These are phyloP conservation scores for Xiphias gladius DNA, from an alignment of 2,113 vertebrate species.

Conservation along the genomic window DNA sequence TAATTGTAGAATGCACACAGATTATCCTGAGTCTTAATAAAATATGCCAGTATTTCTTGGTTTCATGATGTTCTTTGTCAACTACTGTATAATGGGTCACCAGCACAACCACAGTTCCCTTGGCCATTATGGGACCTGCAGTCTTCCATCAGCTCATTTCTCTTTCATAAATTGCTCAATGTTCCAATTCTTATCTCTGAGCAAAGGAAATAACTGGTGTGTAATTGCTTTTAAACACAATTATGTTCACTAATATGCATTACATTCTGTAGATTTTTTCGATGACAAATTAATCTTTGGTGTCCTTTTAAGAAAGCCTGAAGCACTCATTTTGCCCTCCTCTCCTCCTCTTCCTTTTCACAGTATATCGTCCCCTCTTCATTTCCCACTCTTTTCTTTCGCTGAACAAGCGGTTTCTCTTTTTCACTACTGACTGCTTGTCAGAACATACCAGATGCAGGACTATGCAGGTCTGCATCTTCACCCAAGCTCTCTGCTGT, in stretches of 20 bases:
- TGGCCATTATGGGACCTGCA: constrained; percentile 21
- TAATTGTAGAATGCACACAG: background rate
- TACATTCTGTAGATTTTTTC: constrained; percentile 52
- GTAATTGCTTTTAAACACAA: constrained; percentile 77
- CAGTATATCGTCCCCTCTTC: constrained; percentile 10
- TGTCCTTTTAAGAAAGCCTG: constrained; percentile 54
- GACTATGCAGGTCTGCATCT: constrained; percentile 2
- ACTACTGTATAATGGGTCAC: constrained; percentile 9
- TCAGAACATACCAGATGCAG: constrained; percentile 21
- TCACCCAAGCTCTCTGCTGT: background rate
- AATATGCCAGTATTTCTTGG: constrained; percentile 1
- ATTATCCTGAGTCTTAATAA: background rate
- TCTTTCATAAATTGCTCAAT: constrained; percentile 64
- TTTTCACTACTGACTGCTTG: constrained; percentile 45
- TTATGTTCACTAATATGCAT: constrained; percentile 72
- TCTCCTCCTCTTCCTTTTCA: constrained; percentile 28
- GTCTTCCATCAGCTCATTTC: constrained; percentile 46
- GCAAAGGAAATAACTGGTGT: constrained; percentile 58
- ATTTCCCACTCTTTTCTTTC: constrained; percentile 26
- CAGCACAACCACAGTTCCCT: background rate
- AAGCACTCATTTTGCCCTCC: constrained; percentile 37
- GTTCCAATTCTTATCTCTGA: constrained; percentile 68
- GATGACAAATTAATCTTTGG: constrained; percentile 69
- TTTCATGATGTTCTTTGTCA: constrained; percentile 24
- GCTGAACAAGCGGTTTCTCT: constrained; percentile 61